Percentiles rank a stretch among this genome's conserved stretches.
Evolutionary conservation across 2,797 vertebrate species (phyloP).

Genomic region (Cygnus olor): DNA sequence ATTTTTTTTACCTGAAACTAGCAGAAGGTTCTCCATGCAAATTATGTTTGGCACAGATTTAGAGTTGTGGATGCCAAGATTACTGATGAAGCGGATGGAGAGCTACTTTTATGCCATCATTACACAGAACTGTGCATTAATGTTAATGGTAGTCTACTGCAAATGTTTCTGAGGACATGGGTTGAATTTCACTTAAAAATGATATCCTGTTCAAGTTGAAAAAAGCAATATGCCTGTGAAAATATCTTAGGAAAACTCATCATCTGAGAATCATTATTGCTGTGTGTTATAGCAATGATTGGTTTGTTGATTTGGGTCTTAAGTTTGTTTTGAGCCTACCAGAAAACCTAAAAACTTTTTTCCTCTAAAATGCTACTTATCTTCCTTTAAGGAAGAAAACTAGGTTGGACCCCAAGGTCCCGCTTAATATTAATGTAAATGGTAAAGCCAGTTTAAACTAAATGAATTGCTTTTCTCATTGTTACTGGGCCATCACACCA

Average conservation of each 20-base stretch:
- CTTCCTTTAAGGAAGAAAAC: not conserved
- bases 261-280: not conserved
- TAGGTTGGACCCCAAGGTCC: not conserved
- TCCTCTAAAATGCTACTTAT: not conserved
- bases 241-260: not conserved
- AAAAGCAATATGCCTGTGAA: not conserved
- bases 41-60: not conserved
- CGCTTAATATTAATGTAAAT: not conserved
- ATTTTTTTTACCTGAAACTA: not conserved
- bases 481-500: not conserved
- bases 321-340: not conserved
- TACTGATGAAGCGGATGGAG: not conserved
- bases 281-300: not conserved
- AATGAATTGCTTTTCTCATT: not conserved
- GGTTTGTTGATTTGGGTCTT: not conserved
- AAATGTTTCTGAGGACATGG: not conserved
- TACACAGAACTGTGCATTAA: not conserved
- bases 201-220: not conserved
- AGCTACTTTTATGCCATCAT: not conserved
- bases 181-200: not conserved
- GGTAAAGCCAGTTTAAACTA: not conserved
- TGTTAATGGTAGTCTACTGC: not conserved
- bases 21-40: not conserved
- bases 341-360: not conserved
- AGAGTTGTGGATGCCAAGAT: slow-evolving; percentile 18